Evolutionary conservation across 1,140 invertebrate species (phyloP).

Genomic region (Drosophila micromelanica): DNA sequence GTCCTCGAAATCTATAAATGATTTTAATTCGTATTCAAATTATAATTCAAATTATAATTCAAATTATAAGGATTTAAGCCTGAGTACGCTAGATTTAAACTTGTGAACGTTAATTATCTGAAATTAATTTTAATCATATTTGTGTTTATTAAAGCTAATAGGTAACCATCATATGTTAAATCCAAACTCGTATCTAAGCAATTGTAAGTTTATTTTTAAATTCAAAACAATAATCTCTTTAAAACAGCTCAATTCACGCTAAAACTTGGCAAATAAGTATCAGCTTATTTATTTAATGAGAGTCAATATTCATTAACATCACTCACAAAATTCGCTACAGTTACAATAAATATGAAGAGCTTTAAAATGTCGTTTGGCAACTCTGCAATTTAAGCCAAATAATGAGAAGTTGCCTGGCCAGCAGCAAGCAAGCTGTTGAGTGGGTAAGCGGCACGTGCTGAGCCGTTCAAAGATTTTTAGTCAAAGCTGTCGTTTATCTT

Average conservation of each 20-base stretch:
- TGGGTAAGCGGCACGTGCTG: conserved; percentile 16
- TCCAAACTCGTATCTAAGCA: neutral
- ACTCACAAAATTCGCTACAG: conserved; percentile 57
- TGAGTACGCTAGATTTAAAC: too few species aligned
- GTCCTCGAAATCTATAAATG: too few species aligned
- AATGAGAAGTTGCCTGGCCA: conserved; percentile 19
- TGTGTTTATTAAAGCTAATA: too few species aligned
- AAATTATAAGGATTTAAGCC: too few species aligned
- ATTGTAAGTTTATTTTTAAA: neutral
- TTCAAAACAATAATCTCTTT: neutral
- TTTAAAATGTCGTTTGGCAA: conserved; percentile 57
- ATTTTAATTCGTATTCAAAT: too few species aligned
- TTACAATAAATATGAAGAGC: conserved; percentile 4
- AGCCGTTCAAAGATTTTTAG: conserved; percentile 39
- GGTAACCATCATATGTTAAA: neutral
- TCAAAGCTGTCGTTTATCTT: conserved; percentile 38
- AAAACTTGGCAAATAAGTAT: conserved; percentile 56
- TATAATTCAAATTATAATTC: too few species aligned
- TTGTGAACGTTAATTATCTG: too few species aligned
- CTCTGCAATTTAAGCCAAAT: conserved; percentile 37
- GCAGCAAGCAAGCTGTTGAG: neutral
- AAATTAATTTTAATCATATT: too few species aligned
- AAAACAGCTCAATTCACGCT: conserved; percentile 29
- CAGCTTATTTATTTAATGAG: conserved; percentile 75
- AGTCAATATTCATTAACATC: conserved; percentile 71